Conservation (phyloP, 2,888 invertebrate species). For the Nebria salina region DNA sequence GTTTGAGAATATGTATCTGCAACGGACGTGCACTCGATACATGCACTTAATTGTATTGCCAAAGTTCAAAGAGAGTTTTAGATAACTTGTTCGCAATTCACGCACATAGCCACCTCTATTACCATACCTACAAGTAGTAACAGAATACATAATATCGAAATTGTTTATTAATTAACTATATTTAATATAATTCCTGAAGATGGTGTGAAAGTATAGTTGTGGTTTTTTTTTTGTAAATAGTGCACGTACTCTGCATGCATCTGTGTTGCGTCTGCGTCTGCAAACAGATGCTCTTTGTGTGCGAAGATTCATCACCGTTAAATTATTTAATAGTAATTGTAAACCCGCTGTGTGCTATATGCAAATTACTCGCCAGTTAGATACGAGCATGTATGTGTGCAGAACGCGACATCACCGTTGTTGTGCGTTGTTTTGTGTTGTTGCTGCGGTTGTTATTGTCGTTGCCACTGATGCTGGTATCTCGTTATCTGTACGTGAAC, state of each 20-base stretch:
- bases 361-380: conserved; percentile 31
- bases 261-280: neutral
- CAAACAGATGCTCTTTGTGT: conserved; percentile 43
- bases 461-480: conserved; percentile 1
- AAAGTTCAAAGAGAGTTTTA: conserved; percentile 33
- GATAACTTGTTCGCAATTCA: conserved; percentile 25
- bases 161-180: neutral
- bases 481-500: neutral
- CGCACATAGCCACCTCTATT: neutral
- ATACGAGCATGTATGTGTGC: conserved; percentile 8
- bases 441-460: conserved; percentile 1
- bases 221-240: neutral
- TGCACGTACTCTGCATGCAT: conserved; percentile 27
- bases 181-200: too few species aligned
- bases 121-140: neutral
- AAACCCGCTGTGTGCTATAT: conserved; percentile 31
- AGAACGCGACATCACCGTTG: neutral
- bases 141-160: neutral
- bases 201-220: neutral
- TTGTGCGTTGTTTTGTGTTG: too few species aligned
- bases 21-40: conserved; percentile 43
- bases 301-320: conserved; percentile 45
- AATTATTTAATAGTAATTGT: conserved; percentile 46
- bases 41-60: conserved; percentile 43
- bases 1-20: conserved; percentile 46